These are phyloP conservation scores for Therioaphis trifolii DNA, from an alignment of 2,888 invertebrate genomes.

Conservation along the genomic window DNA sequence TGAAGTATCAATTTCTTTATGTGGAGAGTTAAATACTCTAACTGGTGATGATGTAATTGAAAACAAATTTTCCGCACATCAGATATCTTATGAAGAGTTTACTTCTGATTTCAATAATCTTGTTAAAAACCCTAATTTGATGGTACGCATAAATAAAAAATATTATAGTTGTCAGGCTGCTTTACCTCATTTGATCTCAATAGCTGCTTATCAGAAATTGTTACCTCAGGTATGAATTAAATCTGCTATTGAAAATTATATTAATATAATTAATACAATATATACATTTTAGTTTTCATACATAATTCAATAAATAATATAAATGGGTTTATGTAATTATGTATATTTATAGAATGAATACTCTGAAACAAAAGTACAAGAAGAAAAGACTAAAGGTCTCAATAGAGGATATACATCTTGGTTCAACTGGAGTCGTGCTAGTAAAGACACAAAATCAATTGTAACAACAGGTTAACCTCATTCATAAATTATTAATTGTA, in stretches of 20 bases:
- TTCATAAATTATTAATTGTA: background rate
- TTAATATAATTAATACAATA: background rate
- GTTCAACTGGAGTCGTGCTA: conserved; percentile 72
- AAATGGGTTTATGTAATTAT: too few relatives aligned
- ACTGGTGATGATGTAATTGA: conserved; percentile 73
- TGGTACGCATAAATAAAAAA: conserved; percentile 87
- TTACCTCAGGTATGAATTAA: conserved; percentile 76
- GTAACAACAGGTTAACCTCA: conserved; percentile 10
- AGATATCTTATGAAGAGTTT: conserved; percentile 75
- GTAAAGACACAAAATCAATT: conserved; percentile 55
- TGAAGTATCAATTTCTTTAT: conserved; percentile 81
- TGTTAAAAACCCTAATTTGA: conserved; percentile 82
- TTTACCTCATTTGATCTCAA: conserved; percentile 88
- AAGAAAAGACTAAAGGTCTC: conserved; percentile 55
- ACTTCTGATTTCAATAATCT: conserved; percentile 71
- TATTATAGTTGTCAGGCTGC: conserved; percentile 93
- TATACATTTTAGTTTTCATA: too few relatives aligned
- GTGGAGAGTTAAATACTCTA: conserved; percentile 75
- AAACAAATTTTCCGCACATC: conserved; percentile 75
- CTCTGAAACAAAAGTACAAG: conserved; percentile 53
- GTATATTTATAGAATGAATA: conserved; percentile 36
- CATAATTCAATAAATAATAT: background rate
- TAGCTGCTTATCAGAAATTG: conserved; percentile 86
- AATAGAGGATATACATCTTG: conserved; percentile 71
- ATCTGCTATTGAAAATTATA: background rate